Evolutionary conservation across 2,888 invertebrate genomes (phyloP), one percentile per base, ranked within the genome.

Genomic region (Drosophila pegasa): DNA sequence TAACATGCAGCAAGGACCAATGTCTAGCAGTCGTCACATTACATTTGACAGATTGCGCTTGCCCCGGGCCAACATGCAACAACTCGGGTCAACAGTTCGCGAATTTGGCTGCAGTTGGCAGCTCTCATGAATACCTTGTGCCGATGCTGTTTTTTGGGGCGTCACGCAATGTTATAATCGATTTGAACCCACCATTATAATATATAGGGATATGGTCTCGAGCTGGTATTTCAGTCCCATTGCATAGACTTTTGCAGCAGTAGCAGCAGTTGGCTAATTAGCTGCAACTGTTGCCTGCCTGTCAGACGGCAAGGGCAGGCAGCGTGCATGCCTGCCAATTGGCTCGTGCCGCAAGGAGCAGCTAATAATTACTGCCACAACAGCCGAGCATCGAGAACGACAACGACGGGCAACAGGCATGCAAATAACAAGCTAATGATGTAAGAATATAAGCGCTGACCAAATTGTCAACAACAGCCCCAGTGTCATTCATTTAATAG

Each of bases 381-480:
- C 61, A 65, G n/a, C 52, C 51, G 16, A 29, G 10, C 50, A 22
- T 8, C 43, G 25, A 10, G 20, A 22, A 22, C 40, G 40, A 29
- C 29, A 51, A 37, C 43, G 40, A 47, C 66, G 57, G 45, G 22
- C 43, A 48, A 16, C 41, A 45, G 71, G 72, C 78, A 84, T 85
- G 87, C 87, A 83, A 80, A 84, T 83, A 83, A 87, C 85, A 83
- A 87, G 83, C 80, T 88, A 83, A 85, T 86, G 80, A 85, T 78
- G 87, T 80, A 78, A 88, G 71, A 76, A 65, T 79, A 78, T 81
- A 81, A 85, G 58, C 80, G 71, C 72, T 82, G 83, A 88, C 86
- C 88, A 86, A 88, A 88, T 85, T 85, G 85, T 85, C 85, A 85
- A 83, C 74, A 62, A 61, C 88, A 86, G 76, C 48, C 56, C 60